phyloP scores from a whole-genome alignment of 2,113 vertebrate species.

The Podiceps cristatus region DNA sequence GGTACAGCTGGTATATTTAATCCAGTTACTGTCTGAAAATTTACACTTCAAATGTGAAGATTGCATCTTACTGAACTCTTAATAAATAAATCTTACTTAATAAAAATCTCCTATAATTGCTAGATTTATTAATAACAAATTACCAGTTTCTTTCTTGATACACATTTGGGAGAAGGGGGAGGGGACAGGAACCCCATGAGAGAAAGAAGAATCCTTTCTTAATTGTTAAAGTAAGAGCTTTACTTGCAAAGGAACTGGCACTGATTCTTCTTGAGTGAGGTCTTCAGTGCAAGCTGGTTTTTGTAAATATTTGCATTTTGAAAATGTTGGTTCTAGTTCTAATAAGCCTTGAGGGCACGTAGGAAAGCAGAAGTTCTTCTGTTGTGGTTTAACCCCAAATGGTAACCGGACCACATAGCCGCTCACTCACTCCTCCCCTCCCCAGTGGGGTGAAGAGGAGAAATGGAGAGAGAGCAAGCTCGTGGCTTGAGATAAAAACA shows the following conservation, averaged over 20 bases:
- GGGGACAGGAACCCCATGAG: not conserved
- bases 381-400: too few species aligned
- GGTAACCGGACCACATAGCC: too few species aligned
- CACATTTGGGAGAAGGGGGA: not conserved
- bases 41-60: not conserved
- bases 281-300: not conserved
- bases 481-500: too few species aligned
- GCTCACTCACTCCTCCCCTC: too few species aligned
- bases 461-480: too few species aligned
- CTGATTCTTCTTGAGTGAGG: not conserved
- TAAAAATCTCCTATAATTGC: not conserved
- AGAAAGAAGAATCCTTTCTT: not conserved
- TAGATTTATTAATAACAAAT: not conserved
- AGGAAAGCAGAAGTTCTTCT: not conserved
- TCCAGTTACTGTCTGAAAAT: not conserved
- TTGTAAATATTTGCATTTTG: not conserved
- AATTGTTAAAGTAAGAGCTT: not conserved
- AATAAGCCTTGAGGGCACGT: not conserved
- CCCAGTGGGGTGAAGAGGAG: too few species aligned
- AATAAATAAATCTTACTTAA: not conserved
- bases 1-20: not conserved
- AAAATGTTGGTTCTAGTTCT: not conserved
- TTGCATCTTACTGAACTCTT: not conserved
- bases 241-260: not conserved
- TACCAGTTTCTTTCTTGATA: not conserved